Evolutionary conservation across 2,113 vertebrate species (phyloP).

Genomic region (Glaucidium brasilianum): DNA sequence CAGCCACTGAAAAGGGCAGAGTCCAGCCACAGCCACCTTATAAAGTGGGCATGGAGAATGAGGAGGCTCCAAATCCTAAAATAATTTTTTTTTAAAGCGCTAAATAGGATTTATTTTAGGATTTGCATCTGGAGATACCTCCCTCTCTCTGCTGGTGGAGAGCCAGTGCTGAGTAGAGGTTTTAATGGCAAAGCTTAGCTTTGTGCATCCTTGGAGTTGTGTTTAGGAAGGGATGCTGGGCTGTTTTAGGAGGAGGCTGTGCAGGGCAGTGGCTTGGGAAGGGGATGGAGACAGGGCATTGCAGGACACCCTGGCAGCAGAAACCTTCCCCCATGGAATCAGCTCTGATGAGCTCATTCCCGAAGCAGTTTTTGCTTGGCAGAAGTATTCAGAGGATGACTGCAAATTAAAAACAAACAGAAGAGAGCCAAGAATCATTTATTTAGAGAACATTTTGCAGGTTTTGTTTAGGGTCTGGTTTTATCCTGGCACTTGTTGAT

Average conservation of each 20-base stretch:
- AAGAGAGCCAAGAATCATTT: constrained; percentile 69
- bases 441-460: constrained; percentile 63
- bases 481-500: constrained; percentile 47
- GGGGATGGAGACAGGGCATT: neutral
- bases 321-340: neutral
- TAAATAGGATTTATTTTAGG: neutral
- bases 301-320: neutral
- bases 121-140: neutral
- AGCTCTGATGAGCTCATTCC: neutral
- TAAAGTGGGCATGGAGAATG: neutral
- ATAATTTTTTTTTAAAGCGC: neutral
- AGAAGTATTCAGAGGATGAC: constrained; percentile 35
- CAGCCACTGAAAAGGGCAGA: neutral
- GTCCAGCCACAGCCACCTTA: neutral
- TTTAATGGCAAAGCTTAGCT: neutral
- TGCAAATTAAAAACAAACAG: constrained; percentile 74
- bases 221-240: neutral
- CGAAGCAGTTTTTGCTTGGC: constrained; percentile 21
- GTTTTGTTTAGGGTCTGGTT: constrained; percentile 56
- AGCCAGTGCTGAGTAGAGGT: neutral
- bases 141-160: neutral
- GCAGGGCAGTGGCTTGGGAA: neutral
- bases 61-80: neutral
- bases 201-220: neutral
- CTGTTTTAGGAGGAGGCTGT: neutral